Conservation (phyloP, 1,140 invertebrate species). For the Drepana arcuata region DNA sequence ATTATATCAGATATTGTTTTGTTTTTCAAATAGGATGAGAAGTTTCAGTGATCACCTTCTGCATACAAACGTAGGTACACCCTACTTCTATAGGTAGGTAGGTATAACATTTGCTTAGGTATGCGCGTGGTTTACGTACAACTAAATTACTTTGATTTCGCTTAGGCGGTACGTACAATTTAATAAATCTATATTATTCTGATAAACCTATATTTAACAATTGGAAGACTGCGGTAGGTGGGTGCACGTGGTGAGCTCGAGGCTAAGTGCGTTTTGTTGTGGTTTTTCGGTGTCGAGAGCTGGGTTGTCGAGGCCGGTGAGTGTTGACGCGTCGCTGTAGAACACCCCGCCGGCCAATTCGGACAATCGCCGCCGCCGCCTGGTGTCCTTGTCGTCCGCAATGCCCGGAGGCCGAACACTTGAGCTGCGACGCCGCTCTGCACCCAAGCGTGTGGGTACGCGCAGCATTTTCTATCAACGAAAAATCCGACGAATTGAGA, state of each 20-base stretch:
- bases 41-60: no score
- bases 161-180: no score
- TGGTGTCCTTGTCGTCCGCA: slow-evolving; percentile 52
- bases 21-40: no score
- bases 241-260: not conserved
- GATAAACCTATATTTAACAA: not conserved
- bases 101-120: no score
- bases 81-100: no score
- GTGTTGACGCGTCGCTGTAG: slow-evolving; percentile 47
- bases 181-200: no score
- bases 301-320: slow-evolving; percentile 48
- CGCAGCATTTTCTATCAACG: slow-evolving; percentile 41
- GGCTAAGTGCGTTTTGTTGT: slow-evolving; percentile 19
- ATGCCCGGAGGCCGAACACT: slow-evolving; percentile 54
- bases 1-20: no score
- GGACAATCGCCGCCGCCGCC: slow-evolving; percentile 48
- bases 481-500: no score
- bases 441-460: slow-evolving; percentile 39
- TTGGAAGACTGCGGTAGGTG: not conserved
- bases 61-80: no score
- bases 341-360: slow-evolving; percentile 60
- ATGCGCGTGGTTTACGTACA: no score
- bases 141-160: no score
- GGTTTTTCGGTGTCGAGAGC: slow-evolving; percentile 47
- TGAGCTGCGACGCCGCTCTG: slow-evolving; percentile 51